Evolutionary conservation across 1,140 invertebrate species (phyloP), one percentile per base, ranked within the genome.

Genomic region (Hylyphantes graminicola): DNA sequence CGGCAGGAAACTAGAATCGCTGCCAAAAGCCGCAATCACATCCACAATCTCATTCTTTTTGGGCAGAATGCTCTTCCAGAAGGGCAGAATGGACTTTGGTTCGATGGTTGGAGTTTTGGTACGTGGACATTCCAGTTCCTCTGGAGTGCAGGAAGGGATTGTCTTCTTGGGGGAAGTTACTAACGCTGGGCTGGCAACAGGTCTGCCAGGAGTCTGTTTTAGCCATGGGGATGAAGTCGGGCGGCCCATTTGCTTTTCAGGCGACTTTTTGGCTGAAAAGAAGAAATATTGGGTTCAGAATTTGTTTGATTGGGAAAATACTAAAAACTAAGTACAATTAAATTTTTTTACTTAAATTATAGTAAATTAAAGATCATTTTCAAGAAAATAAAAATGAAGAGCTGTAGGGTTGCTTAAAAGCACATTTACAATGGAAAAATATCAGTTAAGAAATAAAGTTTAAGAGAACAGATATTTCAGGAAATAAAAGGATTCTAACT

Each of bases 31-130:
- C 59, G 67, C 70, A n/a, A 68, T 65, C 8, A 85, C 82, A 68
- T 85, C 82, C 5, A 85, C 82, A 57, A 74, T 73, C 17, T 76
- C 82, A 77, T 85, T 85, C 48, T 77, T 85, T 57, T 85, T 83
- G 21, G 80, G 61, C 7, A 75, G 50, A 48, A 83, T 74, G 57
- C 74, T 64, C 15, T 70, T 65, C 4, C 70, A 65, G 59, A 83
- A 83, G 17, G 80, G 70, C 15, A 83, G 7, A 50, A 17, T 6
- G 3, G 48, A 53, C 12, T 21, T 65, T 63, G 21, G 17, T 17
- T 6, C 2, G 21, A 17, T 17, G 7, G 35, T 17, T n/a, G 72
- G 9, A 11, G 17, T 21, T 63, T 67, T 61, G 6, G 65, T 54
- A 21, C 50, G 63, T 67, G 50, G 50, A 59, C 10, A 35, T 5